Percentiles rank a stretch among this genome's conserved stretches.
Evolutionary conservation across 1,140 invertebrate genomes (phyloP).

Genomic region (Drosophila seguyi): DNA sequence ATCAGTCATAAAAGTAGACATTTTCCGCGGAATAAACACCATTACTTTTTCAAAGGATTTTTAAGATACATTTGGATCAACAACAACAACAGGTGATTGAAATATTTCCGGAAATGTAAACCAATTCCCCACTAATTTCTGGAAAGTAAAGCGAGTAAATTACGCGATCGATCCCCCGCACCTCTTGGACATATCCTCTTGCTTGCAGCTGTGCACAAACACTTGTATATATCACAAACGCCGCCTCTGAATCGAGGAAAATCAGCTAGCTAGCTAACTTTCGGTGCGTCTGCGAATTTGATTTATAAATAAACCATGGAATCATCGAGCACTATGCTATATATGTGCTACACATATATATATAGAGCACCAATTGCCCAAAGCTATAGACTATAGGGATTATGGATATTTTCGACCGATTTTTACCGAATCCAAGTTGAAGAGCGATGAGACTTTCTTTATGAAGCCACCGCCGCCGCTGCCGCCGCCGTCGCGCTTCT

Average conservation of each 20-base stretch:
- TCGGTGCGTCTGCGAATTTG: constrained; percentile 53
- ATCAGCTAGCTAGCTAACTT: constrained; percentile 38
- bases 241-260: constrained; percentile 27
- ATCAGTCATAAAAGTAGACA: no score
- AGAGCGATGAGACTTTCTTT: constrained; percentile 94
- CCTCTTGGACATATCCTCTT: constrained; percentile 1
- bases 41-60: no score
- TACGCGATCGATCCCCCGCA: neutral
- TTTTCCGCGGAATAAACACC: no score
- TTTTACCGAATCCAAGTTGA: constrained; percentile 93
- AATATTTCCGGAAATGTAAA: neutral
- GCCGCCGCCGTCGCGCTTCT: constrained; percentile 90
- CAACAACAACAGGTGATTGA: neutral
- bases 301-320: constrained; percentile 84
- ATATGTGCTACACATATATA: constrained; percentile 14
- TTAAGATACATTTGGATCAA: no score
- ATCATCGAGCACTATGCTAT: constrained; percentile 63
- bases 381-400: constrained; percentile 28
- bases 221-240: constrained; percentile 22
- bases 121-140: neutral
- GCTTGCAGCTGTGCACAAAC: constrained; percentile 23
- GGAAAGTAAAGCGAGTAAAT: neutral
- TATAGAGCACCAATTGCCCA: constrained; percentile 22
- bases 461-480: constrained; percentile 87
- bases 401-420: constrained; percentile 16